Percentiles rank a stretch among this genome's conserved stretches.
phyloP scores from a whole-genome alignment of 2,888 invertebrate genomes.

The Baccha elongata region DNA sequence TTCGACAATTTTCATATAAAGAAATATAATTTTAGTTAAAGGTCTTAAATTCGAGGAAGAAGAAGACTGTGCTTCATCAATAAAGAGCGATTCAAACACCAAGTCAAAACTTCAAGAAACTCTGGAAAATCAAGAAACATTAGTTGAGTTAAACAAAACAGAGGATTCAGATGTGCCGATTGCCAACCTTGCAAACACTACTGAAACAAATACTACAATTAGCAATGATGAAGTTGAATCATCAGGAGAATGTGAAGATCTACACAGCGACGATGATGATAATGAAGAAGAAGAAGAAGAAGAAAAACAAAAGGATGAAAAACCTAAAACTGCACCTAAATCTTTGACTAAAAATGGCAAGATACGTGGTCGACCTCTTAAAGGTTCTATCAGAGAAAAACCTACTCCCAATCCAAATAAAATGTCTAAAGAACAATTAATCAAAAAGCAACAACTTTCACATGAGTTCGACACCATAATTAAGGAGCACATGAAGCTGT shows the following conservation, averaged over 20 bases:
- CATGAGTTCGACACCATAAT: slow-evolving; percentile 78
- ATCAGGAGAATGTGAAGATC: slow-evolving; percentile 26
- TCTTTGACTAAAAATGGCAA: slow-evolving; percentile 22
- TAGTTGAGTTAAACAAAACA: slow-evolving; percentile 19
- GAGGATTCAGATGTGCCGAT: slow-evolving; percentile 63
- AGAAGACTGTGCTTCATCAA: slow-evolving; percentile 29
- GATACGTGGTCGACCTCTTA: slow-evolving; percentile 52
- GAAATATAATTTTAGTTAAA: slow-evolving; percentile 39
- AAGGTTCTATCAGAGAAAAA: slow-evolving; percentile 23
- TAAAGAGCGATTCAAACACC: neutral
- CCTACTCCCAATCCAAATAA: slow-evolving; percentile 46
- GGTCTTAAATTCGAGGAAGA: slow-evolving; percentile 51
- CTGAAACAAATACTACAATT: neutral
- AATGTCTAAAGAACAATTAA: slow-evolving; percentile 49
- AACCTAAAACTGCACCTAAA: slow-evolving; percentile 23
- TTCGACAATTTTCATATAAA: neutral
- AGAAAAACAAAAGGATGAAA: slow-evolving; percentile 28
- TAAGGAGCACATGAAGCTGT: slow-evolving; percentile 78
- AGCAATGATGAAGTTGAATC: slow-evolving; percentile 45
- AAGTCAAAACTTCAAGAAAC: neutral
- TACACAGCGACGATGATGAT: neutral
- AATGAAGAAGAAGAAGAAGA: neutral
- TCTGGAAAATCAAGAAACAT: neutral
- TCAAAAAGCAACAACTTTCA: slow-evolving; percentile 64
- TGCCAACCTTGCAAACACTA: slow-evolving; percentile 25